Evolutionary conservation across 2,888 invertebrate species (phyloP).

Genomic region (Schrankia costaestrigalis): DNA sequence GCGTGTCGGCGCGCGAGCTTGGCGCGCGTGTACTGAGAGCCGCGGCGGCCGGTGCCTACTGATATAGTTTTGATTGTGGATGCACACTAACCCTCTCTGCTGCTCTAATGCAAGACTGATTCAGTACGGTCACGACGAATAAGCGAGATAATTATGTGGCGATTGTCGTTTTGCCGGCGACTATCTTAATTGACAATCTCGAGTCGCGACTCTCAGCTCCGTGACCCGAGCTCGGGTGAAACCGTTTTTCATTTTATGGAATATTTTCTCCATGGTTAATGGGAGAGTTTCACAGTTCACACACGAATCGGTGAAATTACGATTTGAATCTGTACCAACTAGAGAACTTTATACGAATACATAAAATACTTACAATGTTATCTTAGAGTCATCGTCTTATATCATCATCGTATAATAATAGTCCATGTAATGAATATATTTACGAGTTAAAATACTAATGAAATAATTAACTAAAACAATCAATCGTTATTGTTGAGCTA

Average conservation of each 20-base stretch:
- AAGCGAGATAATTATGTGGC: slow-evolving; percentile 73
- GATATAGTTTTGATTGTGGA: slow-evolving; percentile 77
- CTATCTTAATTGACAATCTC: slow-evolving; percentile 76
- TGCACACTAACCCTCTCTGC: slow-evolving; percentile 73
- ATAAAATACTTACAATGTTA: too few species aligned
- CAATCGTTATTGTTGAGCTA: too few species aligned
- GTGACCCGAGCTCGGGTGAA: slow-evolving; percentile 72
- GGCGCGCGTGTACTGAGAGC: slow-evolving; percentile 70
- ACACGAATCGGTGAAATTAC: slow-evolving; percentile 34
- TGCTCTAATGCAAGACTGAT: slow-evolving; percentile 72
- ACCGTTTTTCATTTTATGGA: slow-evolving; percentile 70
- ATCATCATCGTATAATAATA: too few species aligned
- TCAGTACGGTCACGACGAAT: slow-evolving; percentile 75
- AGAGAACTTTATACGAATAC: slow-evolving; percentile 8
- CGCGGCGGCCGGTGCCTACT: slow-evolving; percentile 51
- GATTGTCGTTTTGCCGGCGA: slow-evolving; percentile 66
- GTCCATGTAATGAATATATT: too few species aligned
- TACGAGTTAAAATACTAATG: too few species aligned
- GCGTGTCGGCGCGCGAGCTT: slow-evolving; percentile 59
- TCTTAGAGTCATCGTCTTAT: too few species aligned
- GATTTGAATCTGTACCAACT: slow-evolving; percentile 32
- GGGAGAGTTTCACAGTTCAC: slow-evolving; percentile 49
- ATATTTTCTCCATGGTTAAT: slow-evolving; percentile 65
- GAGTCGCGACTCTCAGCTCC: slow-evolving; percentile 68
- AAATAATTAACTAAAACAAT: too few species aligned